phyloP scores from a whole-genome alignment of 2,888 invertebrate species.

The Diploptera punctata region DNA sequence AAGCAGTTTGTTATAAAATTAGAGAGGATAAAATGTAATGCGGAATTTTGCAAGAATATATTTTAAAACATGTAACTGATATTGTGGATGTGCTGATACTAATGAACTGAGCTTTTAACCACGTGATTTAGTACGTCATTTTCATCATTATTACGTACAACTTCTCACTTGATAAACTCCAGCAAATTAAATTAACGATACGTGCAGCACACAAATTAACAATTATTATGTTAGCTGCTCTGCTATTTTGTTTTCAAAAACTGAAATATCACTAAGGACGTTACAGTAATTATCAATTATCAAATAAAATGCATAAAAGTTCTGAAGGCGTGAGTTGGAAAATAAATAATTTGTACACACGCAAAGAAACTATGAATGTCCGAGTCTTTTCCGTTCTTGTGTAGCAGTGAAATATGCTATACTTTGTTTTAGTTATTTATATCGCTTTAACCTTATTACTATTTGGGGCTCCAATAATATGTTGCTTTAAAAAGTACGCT shows the following conservation, averaged over 20 bases:
- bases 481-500: too few relatives aligned
- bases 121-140: too few relatives aligned
- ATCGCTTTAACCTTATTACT: too few relatives aligned
- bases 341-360: background rate
- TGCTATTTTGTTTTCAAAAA: constrained; percentile 8
- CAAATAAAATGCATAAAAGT: background rate
- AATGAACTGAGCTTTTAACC: too few relatives aligned
- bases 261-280: background rate
- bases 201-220: background rate
- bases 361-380: background rate
- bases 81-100: too few relatives aligned
- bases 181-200: background rate
- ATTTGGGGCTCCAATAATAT: too few relatives aligned
- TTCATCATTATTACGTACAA: background rate
- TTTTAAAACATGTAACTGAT: too few relatives aligned
- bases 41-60: too few relatives aligned
- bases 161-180: background rate
- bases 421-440: too few relatives aligned
- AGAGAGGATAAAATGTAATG: too few relatives aligned
- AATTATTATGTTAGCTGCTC: constrained; percentile 1
- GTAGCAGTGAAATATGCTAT: background rate
- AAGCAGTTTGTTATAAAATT: too few relatives aligned
- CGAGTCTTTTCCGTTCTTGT: background rate
- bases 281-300: constrained; percentile 8
- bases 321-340: background rate